Base-by-base conservation (phyloP, 2,797 vertebrate species). In the Thalassophryne amazonica region DNA sequence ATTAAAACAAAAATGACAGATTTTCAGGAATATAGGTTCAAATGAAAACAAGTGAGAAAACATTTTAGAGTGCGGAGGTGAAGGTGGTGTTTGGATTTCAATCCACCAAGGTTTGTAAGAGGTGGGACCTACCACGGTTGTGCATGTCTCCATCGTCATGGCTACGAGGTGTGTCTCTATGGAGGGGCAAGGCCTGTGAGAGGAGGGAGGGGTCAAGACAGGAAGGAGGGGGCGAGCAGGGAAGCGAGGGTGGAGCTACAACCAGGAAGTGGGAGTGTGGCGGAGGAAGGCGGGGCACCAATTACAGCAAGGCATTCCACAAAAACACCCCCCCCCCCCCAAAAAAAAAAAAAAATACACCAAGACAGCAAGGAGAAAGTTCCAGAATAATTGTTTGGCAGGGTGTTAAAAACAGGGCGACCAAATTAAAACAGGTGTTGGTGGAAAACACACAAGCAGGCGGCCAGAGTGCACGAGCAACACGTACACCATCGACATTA, bases 101-200 rank as follows among this genome's bases (percentile, higher is more conserved):
- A 19, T 61, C 28, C 31, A 54, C 9, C 27, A 32, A 40, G 35
- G 54, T 54, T 38, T 40, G 46, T 30, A 54, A 52, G 54, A 67
- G 53, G 25, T 60, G 68, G 55, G 73, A 94, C 95, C 91, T 96
- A 98, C 95, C 94, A 89, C 90, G 87, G 85, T 86, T 71, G 60
- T 45, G 89, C 89, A 82, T 80, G 88, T 90, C 86, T 91, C 92
- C 93, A 84, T 91, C 91, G 70, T 88, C 89, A 66, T 90, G 93
- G 86, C 91, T 90, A 93, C 84, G 86, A 87, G 88, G 86, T 58
- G 84, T 91, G 89, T 91, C 91, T 91, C 52, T 94, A 91, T 83
- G 88, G 85, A 88, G 86, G 91, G 89, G 90, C 80, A 90, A 89
- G 89, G 92, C 93, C 94, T 97, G 95, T 82, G 92, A 91, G 90